Conservation (phyloP, 2,888 invertebrate species). For the Acanthacorydalis orientalis region DNA sequence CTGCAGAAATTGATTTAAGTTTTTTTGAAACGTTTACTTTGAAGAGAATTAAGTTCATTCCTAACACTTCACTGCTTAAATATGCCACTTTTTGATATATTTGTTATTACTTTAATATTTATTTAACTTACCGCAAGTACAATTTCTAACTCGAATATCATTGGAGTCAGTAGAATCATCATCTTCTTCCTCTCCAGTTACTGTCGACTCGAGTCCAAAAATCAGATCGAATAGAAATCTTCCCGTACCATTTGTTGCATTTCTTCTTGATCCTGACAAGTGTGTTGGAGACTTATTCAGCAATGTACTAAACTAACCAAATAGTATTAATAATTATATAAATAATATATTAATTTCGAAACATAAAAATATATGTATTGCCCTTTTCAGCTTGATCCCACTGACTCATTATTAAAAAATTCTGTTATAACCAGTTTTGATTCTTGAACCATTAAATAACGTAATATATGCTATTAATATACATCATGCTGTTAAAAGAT, state of each 20-base stretch:
- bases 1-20: no score
- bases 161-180: slow-evolving; percentile 37
- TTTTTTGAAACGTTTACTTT: no score
- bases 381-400: no score
- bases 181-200: slow-evolving; percentile 36
- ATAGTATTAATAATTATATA: background rate
- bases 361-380: background rate
- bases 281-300: background rate
- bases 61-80: no score
- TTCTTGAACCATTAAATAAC: no score
- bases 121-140: slow-evolving; percentile 50
- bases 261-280: background rate
- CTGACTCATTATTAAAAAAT: no score
- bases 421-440: no score
- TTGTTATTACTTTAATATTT: slow-evolving; percentile 18
- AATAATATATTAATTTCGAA: background rate
- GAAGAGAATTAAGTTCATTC: no score
- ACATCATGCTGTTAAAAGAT: no score
- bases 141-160: slow-evolving; percentile 39
- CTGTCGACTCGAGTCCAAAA: slow-evolving; percentile 43
- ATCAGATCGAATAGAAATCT: slow-evolving; percentile 58
- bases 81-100: no score
- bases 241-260: slow-evolving; percentile 34
- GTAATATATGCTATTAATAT: no score
- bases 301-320: slow-evolving; percentile 4